Conservation (phyloP, 2,113 vertebrate genomes). For the Amphilophus citrinellus region DNA sequence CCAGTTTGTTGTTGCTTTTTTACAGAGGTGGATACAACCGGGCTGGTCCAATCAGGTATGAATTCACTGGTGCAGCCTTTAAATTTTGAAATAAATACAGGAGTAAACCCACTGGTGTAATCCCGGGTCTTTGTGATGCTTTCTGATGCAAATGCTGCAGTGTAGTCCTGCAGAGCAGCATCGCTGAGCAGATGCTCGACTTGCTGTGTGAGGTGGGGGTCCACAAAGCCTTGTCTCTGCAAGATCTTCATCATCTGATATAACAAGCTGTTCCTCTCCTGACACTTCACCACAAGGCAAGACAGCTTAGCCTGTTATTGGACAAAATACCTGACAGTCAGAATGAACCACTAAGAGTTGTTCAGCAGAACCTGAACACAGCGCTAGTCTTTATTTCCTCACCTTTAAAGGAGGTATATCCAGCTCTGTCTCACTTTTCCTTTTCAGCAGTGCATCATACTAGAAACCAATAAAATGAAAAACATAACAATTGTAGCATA, state of each 20-base stretch:
- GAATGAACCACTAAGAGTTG: neutral
- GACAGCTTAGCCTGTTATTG: conserved; percentile 78
- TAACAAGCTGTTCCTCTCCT: conserved; percentile 83
- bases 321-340: conserved; percentile 40
- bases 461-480: conserved; percentile 46
- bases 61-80: conserved; percentile 37
- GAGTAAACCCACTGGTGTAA: neutral
- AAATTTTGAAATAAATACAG: conserved; percentile 29
- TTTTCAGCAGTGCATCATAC: conserved; percentile 80
- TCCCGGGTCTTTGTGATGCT: neutral
- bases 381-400: conserved; percentile 10
- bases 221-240: conserved; percentile 48
- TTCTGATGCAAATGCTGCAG: conserved; percentile 31
- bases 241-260: conserved; percentile 72
- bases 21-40: neutral
- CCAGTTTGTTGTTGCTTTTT: conserved; percentile 1
- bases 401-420: conserved; percentile 84
- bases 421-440: conserved; percentile 70
- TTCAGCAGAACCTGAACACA: neutral
- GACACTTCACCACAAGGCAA: conserved; percentile 85
- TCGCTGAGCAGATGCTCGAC: conserved; percentile 78
- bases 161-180: conserved; percentile 75
- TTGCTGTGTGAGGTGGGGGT: conserved; percentile 65
- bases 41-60: conserved; percentile 22
- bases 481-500: neutral